Evolutionary conservation across 2,113 vertebrate species (phyloP).

Genomic region (Rhegmatorhina hoffmannsi): DNA sequence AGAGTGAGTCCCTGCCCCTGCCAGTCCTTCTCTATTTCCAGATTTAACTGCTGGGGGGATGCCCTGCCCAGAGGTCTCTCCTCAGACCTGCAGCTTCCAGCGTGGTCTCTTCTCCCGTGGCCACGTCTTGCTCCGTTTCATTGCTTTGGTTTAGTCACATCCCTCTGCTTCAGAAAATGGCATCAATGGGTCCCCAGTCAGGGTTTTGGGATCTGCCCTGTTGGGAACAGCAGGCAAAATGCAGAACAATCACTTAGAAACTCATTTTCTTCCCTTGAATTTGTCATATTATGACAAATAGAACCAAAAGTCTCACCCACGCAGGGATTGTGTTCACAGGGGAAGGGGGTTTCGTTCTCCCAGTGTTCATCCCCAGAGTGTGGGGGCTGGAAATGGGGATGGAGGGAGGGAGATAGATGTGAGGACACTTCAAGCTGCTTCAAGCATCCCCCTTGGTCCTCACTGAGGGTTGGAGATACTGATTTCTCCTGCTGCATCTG

Average conservation of each 20-base stretch:
- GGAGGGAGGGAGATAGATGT: background rate
- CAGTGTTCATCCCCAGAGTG: accelerated
- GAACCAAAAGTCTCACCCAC: background rate
- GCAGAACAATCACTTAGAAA: background rate
- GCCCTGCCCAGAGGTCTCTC: accelerated
- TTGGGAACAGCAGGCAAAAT: background rate
- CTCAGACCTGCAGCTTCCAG: background rate
- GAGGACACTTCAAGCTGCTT: background rate
- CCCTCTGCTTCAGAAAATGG: background rate
- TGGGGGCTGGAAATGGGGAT: background rate
- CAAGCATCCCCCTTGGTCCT: background rate
- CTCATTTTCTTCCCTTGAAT: background rate
- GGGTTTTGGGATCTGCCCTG: background rate
- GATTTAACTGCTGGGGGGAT: background rate
- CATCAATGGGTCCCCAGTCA: background rate
- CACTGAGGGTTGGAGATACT: background rate
- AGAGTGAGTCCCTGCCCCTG: constrained; percentile 83
- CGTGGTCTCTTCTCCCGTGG: accelerated
- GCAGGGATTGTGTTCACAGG: accelerated
- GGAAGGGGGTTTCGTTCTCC: background rate
- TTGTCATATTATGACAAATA: background rate
- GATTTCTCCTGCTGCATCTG: background rate
- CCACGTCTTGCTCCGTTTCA: accelerated
- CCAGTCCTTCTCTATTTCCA: accelerated
- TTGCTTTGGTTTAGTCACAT: background rate